These are phyloP conservation scores for Helleia helle DNA, from an alignment of 2,888 invertebrate species.

Conservation along the genomic window DNA sequence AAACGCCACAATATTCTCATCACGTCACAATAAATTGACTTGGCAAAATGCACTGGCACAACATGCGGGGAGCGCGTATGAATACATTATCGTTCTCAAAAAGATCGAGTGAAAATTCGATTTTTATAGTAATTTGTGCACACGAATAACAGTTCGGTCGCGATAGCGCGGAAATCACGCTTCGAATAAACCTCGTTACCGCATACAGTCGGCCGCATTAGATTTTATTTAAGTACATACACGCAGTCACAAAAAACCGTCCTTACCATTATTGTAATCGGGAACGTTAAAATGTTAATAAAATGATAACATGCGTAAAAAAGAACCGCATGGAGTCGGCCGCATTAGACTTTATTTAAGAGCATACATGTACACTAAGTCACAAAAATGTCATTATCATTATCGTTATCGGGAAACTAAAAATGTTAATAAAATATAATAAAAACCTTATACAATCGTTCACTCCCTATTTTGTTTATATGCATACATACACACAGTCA, in stretches of 20 bases:
- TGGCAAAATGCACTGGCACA: constrained; percentile 37
- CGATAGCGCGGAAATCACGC: constrained; percentile 20
- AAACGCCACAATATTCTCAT: constrained; percentile 37
- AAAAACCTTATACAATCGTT: constrained; percentile 12
- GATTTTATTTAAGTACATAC: too few relatives aligned
- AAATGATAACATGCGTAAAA: too few relatives aligned
- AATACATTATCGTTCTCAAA: constrained; percentile 39
- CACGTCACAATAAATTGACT: constrained; percentile 46
- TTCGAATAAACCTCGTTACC: constrained; percentile 20
- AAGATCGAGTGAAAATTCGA: constrained; percentile 34
- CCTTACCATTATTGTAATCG: too few relatives aligned
- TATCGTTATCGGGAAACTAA: too few relatives aligned
- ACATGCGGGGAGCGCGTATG: constrained; percentile 36
- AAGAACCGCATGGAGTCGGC: constrained; percentile 12
- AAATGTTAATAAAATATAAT: too few relatives aligned
- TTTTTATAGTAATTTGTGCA: constrained; percentile 32
- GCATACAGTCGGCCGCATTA: constrained; percentile 5
- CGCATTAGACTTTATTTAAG: not conserved
- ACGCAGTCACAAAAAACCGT: too few relatives aligned
- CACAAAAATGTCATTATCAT: too few relatives aligned
- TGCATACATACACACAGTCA: too few relatives aligned
- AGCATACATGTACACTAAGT: too few relatives aligned
- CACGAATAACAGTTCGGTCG: constrained; percentile 22
- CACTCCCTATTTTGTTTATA: too few relatives aligned
- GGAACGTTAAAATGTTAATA: too few relatives aligned